These are phyloP conservation scores for Pontoporia blainvillei DNA, from an alignment of 2,113 vertebrate species.

Conservation along the genomic window DNA sequence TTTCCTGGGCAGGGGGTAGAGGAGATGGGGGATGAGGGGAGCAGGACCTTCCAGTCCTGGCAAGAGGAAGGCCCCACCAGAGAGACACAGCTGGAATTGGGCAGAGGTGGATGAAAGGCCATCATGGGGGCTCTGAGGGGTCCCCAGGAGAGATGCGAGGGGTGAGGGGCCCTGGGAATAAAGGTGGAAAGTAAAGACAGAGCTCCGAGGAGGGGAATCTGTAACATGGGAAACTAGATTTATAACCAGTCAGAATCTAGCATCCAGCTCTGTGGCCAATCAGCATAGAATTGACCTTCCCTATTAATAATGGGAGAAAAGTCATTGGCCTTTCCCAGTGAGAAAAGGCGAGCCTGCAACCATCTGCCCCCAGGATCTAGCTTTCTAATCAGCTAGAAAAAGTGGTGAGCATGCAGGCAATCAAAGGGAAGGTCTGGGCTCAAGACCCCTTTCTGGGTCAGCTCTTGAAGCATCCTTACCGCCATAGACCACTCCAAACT, in stretches of 20 bases:
- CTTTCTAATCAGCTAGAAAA: not conserved
- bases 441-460: accelerated
- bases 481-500: slow-evolving; percentile 90
- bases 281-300: not conserved
- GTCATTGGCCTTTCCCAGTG: not conserved
- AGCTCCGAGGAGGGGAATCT: not conserved
- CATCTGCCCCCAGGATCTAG: not conserved
- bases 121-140: not conserved
- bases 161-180: not conserved
- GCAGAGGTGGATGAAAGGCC: not conserved
- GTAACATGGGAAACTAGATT: not conserved
- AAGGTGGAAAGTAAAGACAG: not conserved
- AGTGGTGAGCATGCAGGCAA: not conserved
- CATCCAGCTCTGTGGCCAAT: not conserved
- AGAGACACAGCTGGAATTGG: not conserved
- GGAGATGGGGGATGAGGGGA: not conserved
- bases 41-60: not conserved
- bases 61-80: not conserved
- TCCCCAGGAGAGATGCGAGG: not conserved
- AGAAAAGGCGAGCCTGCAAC: not conserved
- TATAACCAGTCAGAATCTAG: not conserved
- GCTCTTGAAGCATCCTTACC: slow-evolving; percentile 71
- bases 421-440: not conserved
- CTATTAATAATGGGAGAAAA: not conserved
- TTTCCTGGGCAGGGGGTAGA: slow-evolving; percentile 68